phyloP scores from a whole-genome alignment of 2,888 invertebrate species.

The Pseudococcus longispinus region DNA sequence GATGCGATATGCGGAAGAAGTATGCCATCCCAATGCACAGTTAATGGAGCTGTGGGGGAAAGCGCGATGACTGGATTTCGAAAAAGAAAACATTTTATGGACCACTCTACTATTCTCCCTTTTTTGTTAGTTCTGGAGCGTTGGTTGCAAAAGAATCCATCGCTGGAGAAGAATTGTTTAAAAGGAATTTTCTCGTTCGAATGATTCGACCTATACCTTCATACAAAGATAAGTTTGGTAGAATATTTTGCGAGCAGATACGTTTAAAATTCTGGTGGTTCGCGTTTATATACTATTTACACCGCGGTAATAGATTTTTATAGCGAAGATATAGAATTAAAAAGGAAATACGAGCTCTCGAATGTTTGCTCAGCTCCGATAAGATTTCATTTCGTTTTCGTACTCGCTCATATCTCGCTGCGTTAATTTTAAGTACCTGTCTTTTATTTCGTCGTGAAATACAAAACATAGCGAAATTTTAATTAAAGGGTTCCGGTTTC shows the following conservation, averaged over 20 bases:
- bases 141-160: background rate
- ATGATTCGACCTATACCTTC: background rate
- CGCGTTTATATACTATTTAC: no score
- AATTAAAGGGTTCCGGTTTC: constrained; percentile 4
- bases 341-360: constrained; percentile 5
- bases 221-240: background rate
- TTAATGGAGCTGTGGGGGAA: no score
- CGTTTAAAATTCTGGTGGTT: no score
- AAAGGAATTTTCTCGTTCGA: background rate
- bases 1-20: no score
- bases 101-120: no score
- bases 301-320: background rate
- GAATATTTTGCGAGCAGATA: background rate
- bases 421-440: background rate
- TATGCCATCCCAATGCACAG: no score
- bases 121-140: background rate
- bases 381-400: background rate
- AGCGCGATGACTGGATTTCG: no score
- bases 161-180: background rate
- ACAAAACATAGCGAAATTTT: background rate
- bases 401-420: background rate
- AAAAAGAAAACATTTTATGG: no score
- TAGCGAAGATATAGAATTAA: background rate
- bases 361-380: background rate
- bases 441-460: background rate